phyloP scores from a whole-genome alignment of 2,113 vertebrate species.

The Phocoena phocoena region DNA sequence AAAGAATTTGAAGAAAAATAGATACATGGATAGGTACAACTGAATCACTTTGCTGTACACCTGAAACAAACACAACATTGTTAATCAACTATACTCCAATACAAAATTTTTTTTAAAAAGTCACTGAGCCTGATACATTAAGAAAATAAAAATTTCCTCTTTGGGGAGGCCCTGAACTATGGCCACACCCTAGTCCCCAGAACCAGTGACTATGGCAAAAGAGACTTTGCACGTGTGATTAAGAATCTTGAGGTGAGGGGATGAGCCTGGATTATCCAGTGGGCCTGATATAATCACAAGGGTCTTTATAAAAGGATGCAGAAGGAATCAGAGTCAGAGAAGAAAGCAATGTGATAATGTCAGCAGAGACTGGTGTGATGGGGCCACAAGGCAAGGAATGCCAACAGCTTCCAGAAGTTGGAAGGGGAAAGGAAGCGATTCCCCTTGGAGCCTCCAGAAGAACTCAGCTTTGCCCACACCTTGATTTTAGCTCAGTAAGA shows the following conservation, averaged over 20 bases:
- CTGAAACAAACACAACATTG: too few species aligned
- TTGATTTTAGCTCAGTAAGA: not conserved
- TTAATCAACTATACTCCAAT: too few species aligned
- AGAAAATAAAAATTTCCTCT: not conserved
- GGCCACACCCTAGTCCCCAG: not conserved
- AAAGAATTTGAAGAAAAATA: too few species aligned
- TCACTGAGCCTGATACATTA: not conserved
- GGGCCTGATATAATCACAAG: not conserved
- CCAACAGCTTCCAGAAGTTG: not conserved
- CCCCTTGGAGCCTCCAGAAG: not conserved
- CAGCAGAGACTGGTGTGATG: not conserved
- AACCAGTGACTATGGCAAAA: not conserved
- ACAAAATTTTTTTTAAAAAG: too few species aligned
- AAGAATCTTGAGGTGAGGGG: not conserved
- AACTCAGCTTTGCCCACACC: not conserved
- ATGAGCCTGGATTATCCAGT: not conserved
- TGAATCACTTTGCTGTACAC: too few species aligned
- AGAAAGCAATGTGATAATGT: not conserved
- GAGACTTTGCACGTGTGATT: not conserved
- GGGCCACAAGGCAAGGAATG: not conserved
- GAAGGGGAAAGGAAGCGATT: not conserved
- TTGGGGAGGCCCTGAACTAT: not conserved
- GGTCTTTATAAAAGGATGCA: not conserved
- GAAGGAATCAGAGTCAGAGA: not conserved
- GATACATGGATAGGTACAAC: too few species aligned